Evolutionary conservation across 2,797 vertebrate species (phyloP).

Genomic region (Falco peregrinus): DNA sequence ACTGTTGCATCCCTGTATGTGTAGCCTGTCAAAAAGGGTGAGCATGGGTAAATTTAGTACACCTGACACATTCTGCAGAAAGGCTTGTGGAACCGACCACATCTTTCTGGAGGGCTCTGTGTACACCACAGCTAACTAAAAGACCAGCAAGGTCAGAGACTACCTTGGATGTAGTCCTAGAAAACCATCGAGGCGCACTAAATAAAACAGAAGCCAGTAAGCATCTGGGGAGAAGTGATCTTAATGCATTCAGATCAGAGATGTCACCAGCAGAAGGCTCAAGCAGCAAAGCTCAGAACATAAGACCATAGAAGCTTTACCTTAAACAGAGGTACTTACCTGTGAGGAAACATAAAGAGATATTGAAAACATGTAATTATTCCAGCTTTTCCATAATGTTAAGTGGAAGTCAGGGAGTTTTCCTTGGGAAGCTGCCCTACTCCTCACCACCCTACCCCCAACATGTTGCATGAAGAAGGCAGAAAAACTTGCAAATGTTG

Average conservation of each 20-base stretch:
- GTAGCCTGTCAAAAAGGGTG: neutral
- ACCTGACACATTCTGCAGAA: neutral
- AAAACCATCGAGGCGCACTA: conserved; percentile 55
- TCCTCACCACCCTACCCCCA: too few relatives aligned
- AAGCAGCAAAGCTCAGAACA: neutral
- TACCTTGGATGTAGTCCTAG: conserved; percentile 61
- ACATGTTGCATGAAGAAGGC: neutral
- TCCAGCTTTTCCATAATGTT: neutral
- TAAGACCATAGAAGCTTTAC: neutral
- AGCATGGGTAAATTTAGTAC: neutral
- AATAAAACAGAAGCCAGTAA: conserved; percentile 47
- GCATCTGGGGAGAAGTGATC: conserved; percentile 44
- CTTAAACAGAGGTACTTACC: conserved; percentile 13
- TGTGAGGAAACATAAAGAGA: neutral
- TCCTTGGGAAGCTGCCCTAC: neutral
- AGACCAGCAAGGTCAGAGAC: conserved; percentile 53
- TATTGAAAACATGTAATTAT: neutral
- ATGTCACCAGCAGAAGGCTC: conserved; percentile 13
- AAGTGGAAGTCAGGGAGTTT: neutral
- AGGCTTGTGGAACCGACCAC: neutral
- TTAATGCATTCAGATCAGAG: conserved; percentile 49
- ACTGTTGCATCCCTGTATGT: neutral
- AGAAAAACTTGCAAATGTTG: neutral
- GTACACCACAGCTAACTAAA: neutral
- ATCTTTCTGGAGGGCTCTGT: neutral